Evolutionary conservation across 1,140 invertebrate genomes (phyloP), one percentile per base, ranked within the genome.

Genomic region (Daktulosphaira vitifoliae): DNA sequence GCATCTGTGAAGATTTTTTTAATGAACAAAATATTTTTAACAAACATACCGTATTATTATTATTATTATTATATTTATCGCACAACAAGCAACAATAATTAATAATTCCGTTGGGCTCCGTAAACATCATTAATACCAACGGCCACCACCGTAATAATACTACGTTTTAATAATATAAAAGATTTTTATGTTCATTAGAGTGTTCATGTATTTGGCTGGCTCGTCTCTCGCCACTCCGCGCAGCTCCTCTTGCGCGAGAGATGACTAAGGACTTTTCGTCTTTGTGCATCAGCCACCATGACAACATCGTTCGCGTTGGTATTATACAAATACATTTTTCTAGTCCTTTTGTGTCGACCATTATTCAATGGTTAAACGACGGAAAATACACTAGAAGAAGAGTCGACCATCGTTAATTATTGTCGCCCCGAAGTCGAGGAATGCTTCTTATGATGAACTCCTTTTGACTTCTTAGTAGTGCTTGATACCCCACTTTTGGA

Each of bases 101-200:
- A 62, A 33, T 33, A 33, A 62, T 62, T 62, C 46, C 56, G 46
- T 62, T 62, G 38, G 56, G 56, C 56, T 46, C 42, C 16, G 56
- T 46, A 62, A 62, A 62, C 56, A 62, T 62, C 56, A 62, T 62
- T 62, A 62, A 62, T 62, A 62, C 56, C 29, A 15, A 5, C 18
- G 37, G 29, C 53, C 16, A 56, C 2, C 37, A 44, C 56, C 15
- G 42, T 22, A 22, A 62, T 48, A 62, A 33, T 62, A 62, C 46
- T 62, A 48, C 26, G 56, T n/a, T 62, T 62, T 33, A 48, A 62
- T 62, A 62, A 62, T 16, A 44, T 62, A 62, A 62, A 62, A 62
- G 56, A 48, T 62, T 42, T 59, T 59, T 38, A 22, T 62, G 56
- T 46, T 62, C 56, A 33, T 62, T 62, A 62, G 42, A 62, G 56